These are phyloP conservation scores for Plusia festucae DNA, from an alignment of 2,888 invertebrate genomes.

Conservation along the genomic window DNA sequence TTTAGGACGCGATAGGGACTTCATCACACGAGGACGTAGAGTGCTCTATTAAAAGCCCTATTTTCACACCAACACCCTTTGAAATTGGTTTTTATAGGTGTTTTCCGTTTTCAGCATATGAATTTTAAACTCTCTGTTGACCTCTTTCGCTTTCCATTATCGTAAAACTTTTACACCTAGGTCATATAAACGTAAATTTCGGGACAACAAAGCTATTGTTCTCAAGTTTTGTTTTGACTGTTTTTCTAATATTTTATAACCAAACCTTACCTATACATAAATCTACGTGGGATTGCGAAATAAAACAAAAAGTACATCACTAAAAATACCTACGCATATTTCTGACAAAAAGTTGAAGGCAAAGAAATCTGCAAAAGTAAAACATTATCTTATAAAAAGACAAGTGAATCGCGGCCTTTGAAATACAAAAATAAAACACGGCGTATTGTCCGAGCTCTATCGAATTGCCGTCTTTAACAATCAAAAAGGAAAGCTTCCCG, in stretches of 20 bases:
- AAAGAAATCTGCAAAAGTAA: slow-evolving; percentile 46
- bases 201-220: slow-evolving; percentile 39
- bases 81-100: slow-evolving; percentile 75
- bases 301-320: slow-evolving; percentile 10
- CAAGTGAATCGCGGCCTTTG: slow-evolving; percentile 54
- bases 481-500: slow-evolving; percentile 62
- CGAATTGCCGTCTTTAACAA: slow-evolving; percentile 60
- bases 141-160: slow-evolving; percentile 59
- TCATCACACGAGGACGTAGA: slow-evolving; percentile 79
- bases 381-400: slow-evolving; percentile 57
- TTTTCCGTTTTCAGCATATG: slow-evolving; percentile 63
- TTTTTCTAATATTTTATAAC: background rate
- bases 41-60: slow-evolving; percentile 76
- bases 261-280: background rate
- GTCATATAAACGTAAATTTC: slow-evolving; percentile 40
- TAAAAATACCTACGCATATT: slow-evolving; percentile 32
- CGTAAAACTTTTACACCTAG: slow-evolving; percentile 59
- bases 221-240: slow-evolving; percentile 11
- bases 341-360: slow-evolving; percentile 30
- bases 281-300: background rate
- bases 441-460: slow-evolving; percentile 52
- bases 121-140: slow-evolving; percentile 58
- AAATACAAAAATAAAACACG: slow-evolving; percentile 51
- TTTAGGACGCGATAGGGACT: slow-evolving; percentile 82
- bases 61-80: slow-evolving; percentile 83